Evolutionary conservation across 2,113 vertebrate genomes (phyloP), one percentile per base, ranked within the genome.

Genomic region (Carassius auratus): DNA sequence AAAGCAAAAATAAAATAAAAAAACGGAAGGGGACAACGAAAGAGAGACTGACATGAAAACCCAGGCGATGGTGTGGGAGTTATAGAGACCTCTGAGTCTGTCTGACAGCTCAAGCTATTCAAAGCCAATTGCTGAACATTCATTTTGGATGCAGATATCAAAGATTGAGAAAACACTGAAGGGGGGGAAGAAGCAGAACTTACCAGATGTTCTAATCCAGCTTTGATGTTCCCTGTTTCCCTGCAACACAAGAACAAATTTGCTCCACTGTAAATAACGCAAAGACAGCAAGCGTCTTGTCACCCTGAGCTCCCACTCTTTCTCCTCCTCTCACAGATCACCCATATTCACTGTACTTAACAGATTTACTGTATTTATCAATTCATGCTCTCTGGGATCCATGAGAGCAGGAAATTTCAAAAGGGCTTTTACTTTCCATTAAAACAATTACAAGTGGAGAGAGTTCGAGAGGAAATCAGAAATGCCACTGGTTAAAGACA

Each of bases 131-230:
- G 93, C 93, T 93, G 94, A 94, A 92, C 95, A 93, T 96, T 95
- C 93, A 95, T 95, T 95, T 95, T 92, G 94, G 95, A 96, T 95
- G 94, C 94, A 94, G 95, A 95, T 96, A 96, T 96, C 95, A 96
- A 96, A 96, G 95, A 96, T 92, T 92, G 94, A 94, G 94, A 94
- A 96, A 95, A 95, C 94, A 94, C 95, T 95, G 94, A 95, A 95
- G 94, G 95, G 45, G 48, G 30, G 95, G 94, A 95, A 96, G 95
- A 95, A 95, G 93, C 93, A 96, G 93, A 94, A 96, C 95, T 96
- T 96, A 97, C 96, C 96, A 97, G 96, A 96, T 97, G 96, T 95
- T 96, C 96, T 95, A 96, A 95, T 95, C 93, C 95, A 93, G 94
- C 94, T 95, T 96, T 96, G 95, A 96, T 95, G 94, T 94, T 96